Percentiles rank a stretch among this genome's conserved stretches.
These are phyloP conservation scores for Cryptotis parvus DNA, from an alignment of 2,113 vertebrate species.

Conservation along the genomic window DNA sequence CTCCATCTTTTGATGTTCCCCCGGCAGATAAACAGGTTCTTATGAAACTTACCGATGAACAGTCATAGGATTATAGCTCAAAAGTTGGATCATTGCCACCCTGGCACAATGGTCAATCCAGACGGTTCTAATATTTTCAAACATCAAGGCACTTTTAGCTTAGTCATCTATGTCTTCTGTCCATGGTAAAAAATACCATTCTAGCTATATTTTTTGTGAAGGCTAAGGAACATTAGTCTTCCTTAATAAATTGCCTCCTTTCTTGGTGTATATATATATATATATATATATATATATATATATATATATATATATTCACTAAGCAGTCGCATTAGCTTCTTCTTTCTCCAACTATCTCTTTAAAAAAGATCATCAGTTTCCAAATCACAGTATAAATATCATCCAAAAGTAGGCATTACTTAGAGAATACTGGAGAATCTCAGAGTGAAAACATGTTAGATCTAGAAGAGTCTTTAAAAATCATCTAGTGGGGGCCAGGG, in stretches of 20 bases:
- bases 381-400: constrained; percentile 30
- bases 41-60: constrained; percentile 52
- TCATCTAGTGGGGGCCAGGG: no score
- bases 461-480: neutral
- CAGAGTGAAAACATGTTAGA: neutral
- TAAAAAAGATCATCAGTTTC: neutral
- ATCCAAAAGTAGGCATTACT: neutral
- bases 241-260: neutral
- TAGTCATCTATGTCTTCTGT: neutral
- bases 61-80: neutral
- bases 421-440: neutral
- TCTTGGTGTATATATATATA: constrained; percentile 25
- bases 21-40: no score
- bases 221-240: neutral
- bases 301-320: neutral
- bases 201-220: neutral
- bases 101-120: neutral
- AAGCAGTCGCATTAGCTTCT: neutral
- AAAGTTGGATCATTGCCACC: constrained; percentile 21
- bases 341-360: neutral
- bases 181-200: neutral
- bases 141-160: constrained; percentile 32
- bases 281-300: neutral
- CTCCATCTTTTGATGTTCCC: no score
- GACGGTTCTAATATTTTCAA: constrained; percentile 11